Conservation (phyloP, 2,113 vertebrate species). For the Megalops atlanticus region DNA sequence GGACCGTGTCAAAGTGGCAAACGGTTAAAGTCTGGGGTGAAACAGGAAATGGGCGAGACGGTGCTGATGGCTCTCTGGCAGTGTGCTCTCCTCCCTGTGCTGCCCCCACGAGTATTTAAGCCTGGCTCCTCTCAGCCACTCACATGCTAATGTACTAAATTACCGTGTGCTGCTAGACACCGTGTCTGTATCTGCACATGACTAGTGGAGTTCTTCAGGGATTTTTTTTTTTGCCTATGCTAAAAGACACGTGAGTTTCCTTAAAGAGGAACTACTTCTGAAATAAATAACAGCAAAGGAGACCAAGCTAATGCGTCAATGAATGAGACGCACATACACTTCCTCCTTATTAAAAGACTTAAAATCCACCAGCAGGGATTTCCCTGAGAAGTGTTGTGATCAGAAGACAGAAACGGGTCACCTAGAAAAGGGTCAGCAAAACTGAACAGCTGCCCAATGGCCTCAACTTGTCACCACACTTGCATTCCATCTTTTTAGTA, state of each 20-base stretch:
- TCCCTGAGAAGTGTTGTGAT: neutral
- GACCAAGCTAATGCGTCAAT: neutral
- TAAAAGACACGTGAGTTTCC: neutral
- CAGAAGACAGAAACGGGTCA: neutral
- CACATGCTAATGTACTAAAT: neutral
- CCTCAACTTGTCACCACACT: neutral
- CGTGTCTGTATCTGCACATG: no score
- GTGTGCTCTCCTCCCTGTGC: neutral
- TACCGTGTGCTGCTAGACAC: neutral
- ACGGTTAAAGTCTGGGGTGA: neutral
- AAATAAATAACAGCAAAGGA: neutral
- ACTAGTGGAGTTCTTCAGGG: neutral
- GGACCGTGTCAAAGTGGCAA: neutral
- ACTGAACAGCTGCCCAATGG: neutral
- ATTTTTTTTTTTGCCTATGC: neutral
- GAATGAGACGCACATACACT: neutral
- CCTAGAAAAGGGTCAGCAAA: neutral
- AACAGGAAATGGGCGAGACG: slow-evolving; percentile 6
- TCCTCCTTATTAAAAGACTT: neutral
- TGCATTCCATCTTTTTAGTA: neutral
- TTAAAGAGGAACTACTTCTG: neutral
- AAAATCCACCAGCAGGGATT: neutral
- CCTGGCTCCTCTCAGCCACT: neutral
- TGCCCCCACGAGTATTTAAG: neutral
- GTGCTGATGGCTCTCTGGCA: neutral